Percentiles rank a stretch among this genome's conserved stretches.
Conservation (phyloP, 2,888 invertebrate species). For the Drosophila infuscata region DNA sequence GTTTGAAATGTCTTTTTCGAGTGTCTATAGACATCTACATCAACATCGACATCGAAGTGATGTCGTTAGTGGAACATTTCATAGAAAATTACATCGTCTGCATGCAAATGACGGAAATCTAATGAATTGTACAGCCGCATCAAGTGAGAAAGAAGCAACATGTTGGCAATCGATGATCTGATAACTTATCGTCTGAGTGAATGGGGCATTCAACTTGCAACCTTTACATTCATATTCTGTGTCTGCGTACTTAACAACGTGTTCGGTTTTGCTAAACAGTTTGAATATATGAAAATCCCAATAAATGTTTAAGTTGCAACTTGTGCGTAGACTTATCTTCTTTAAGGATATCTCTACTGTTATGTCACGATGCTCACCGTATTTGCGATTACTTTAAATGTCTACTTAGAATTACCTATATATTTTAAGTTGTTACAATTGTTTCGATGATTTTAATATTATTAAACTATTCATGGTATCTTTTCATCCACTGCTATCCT, state of each 20-base stretch:
- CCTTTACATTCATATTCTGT: conserved; percentile 25
- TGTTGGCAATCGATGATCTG: conserved; percentile 29
- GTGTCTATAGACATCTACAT: conserved; percentile 39
- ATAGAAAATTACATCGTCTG: conserved; percentile 51
- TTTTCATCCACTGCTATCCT: not conserved
- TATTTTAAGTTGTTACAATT: not conserved
- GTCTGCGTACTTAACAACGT: conserved; percentile 6
- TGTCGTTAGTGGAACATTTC: conserved; percentile 48
- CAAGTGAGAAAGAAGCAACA: conserved; percentile 40
- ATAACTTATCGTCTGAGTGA: conserved; percentile 23
- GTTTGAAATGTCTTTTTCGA: conserved; percentile 62
- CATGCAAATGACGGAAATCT: conserved; percentile 50
- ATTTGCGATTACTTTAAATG: not conserved
- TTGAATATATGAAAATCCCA: not conserved
- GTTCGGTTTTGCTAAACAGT: conserved; percentile 5
- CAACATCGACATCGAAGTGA: conserved; percentile 39
- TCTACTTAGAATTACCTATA: not conserved
- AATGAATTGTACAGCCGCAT: conserved; percentile 45
- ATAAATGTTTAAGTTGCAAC: not conserved
- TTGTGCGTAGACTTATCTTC: not conserved
- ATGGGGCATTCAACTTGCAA: conserved; percentile 26
- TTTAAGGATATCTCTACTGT: not conserved
- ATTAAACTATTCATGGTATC: not conserved
- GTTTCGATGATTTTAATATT: not conserved
- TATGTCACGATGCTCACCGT: not conserved